phyloP scores from a whole-genome alignment of 2,113 vertebrate genomes.

The Phasianus colchicus region DNA sequence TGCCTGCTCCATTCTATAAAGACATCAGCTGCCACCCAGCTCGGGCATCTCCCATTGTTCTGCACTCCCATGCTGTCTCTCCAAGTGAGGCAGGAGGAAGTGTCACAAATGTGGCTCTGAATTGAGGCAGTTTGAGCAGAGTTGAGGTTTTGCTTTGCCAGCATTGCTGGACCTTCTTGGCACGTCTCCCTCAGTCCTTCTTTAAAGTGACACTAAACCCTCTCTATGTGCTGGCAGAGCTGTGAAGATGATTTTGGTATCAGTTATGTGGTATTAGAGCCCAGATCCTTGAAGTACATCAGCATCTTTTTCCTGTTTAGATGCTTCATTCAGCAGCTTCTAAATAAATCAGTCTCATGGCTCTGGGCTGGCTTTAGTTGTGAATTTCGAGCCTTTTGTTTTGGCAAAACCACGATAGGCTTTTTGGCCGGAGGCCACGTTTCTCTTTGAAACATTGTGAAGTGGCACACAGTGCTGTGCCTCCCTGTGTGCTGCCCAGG shows the following conservation, averaged over 20 bases:
- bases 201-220: neutral
- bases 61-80: neutral
- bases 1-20: neutral
- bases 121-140: neutral
- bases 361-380: slow-evolving; percentile 19
- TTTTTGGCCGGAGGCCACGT: neutral
- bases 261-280: neutral
- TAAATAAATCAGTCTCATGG: slow-evolving; percentile 3
- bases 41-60: neutral
- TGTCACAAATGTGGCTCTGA: neutral
- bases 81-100: neutral
- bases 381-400: slow-evolving; percentile 8
- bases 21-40: neutral
- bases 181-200: neutral
- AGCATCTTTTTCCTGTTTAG: slow-evolving; percentile 40
- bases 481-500: neutral
- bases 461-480: neutral
- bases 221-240: neutral
- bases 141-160: neutral
- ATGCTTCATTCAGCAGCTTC: neutral
- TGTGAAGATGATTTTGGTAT: neutral
- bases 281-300: neutral
- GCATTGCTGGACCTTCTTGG: neutral
- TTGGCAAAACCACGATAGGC: slow-evolving; percentile 16
- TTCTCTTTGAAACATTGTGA: neutral